phyloP scores from a whole-genome alignment of 2,888 invertebrate species.

The Leucophora obtusa region DNA sequence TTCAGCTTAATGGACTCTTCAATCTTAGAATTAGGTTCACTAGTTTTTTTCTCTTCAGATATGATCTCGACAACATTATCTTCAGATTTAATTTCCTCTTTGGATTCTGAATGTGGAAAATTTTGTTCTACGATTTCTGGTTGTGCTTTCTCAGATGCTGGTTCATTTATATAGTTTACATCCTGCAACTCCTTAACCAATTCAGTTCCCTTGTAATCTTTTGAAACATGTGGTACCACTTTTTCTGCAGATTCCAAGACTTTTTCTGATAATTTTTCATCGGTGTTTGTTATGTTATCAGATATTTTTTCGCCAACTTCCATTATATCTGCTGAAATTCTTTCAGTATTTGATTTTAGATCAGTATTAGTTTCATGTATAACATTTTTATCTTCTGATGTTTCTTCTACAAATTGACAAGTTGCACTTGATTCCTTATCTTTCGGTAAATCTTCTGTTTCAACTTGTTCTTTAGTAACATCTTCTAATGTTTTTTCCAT shows the following conservation, averaged over 20 bases:
- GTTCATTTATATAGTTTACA: not conserved
- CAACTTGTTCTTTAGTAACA: not conserved
- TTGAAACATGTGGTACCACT: not conserved
- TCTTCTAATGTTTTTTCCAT: constrained; percentile 32
- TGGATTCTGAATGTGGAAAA: not conserved
- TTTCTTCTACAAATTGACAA: constrained; percentile 30
- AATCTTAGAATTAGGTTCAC: not conserved
- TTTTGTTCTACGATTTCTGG: not conserved
- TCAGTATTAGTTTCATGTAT: not conserved
- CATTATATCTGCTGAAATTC: not conserved
- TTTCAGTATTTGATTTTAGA: not conserved
- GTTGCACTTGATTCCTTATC: not conserved
- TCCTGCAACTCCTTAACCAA: not conserved
- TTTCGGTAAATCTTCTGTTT: too few relatives aligned
- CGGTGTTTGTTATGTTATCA: not conserved
- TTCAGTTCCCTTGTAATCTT: not conserved
- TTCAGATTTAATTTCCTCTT: not conserved
- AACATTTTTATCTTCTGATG: not conserved
- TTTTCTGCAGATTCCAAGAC: not conserved
- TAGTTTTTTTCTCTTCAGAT: not conserved
- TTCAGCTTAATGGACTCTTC: not conserved
- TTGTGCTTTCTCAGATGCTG: not conserved
- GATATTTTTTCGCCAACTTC: not conserved
- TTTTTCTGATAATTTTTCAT: not conserved
- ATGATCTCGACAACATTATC: not conserved